Evolutionary conservation across 2,797 vertebrate species (phyloP), one percentile per base, ranked within the genome.

Genomic region (Peromyscus aztecus): DNA sequence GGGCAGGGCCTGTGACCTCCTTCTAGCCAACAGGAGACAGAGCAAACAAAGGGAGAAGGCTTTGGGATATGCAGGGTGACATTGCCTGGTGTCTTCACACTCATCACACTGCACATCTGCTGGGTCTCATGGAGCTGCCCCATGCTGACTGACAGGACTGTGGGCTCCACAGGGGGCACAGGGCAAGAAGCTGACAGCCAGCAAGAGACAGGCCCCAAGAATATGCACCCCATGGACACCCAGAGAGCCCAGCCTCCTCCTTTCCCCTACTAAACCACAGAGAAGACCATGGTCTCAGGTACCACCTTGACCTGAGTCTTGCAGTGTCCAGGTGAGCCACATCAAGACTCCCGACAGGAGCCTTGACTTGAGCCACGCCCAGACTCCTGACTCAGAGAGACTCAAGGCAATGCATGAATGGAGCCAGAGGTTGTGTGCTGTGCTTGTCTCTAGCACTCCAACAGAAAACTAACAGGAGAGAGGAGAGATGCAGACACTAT

Each of bases 191-290:
- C 8, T 40, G 46, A 77, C n/a, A 86, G 43, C 19, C 77, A 23
- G 75, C 12, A 19, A 55, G 73, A 75, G 23, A 59, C 27, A 0
- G 14, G 31, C 52, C 46, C n/a, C 61, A 19, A 46, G 46, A 27
- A n/a, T 1, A 7, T 8, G 0, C 4, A 13, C 8, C 5, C 24
- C 10, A 9, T 40, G 40, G 31, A 12, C 10, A 29, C n/a, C 37
- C 5, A 0, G 0, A 29, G 4, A 61, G 6, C 67, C 10, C 17
- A 2, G 23, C 17, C 0, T 8, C 6, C 0, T 6, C 4, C 8
- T 27, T 80, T 40, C 49, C n/a, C 40, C 40, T 7, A 23, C 19
- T 9, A 17, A 23, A 43, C 29, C 37, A 29, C 29, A 2, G 83
- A 55, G 16, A 49, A 86, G 23, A 67, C 34, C 10, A 6, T 1